Base-by-base conservation (phyloP, 2,113 vertebrate genomes). In the Micronycteris hirsuta region DNA sequence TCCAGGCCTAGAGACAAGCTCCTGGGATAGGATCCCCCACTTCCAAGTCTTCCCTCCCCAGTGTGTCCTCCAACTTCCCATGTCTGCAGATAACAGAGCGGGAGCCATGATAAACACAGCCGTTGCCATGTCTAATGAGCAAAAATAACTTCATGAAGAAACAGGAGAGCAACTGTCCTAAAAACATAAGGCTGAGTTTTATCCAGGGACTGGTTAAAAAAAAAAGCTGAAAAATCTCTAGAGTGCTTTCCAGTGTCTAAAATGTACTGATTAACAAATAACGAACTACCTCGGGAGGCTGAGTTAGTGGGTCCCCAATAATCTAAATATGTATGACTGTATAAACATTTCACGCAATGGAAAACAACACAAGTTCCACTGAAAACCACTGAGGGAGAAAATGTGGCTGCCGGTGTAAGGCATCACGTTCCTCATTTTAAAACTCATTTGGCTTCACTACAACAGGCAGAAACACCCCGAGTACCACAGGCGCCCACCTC, bases 401-500 rank as follows among this genome's bases (percentile, higher is more conserved):
- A 52, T 0, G 20, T 0, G 0, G 20, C 13, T 19, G 65, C 15
- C 11, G 0, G 7, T 6, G 9, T 4, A 49, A 58, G 73, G n/a
- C 68, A n/a, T 7, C 4, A 2, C 0, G 4, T 7, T 49, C 43
- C 71, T 86, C 45, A 38, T 43, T 10, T 12, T 7, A 77, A 31
- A 1, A 2, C 15, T 54, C 4, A 9, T 31, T 2, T 38, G 31
- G 24, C 20, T 86, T 52, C 52, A 33, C 0, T 0, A 43, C 49
- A 6, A 31, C 56, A 10, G 56, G 49, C 43, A 61, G 15, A 49
- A 86, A 43, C 2, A 0, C 5, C n/a, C 4, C 36, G 4, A 4
- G 58, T 20, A 16, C 1, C 3, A 0, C 11, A 12, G 52, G 26
- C 7, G 4, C 94, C 49, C 97, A 99, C 99, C 99, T 99, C 99